Evolutionary conservation across 2,113 vertebrate species (phyloP), one percentile per base, ranked within the genome.

Genomic region (Amphiprion percula): DNA sequence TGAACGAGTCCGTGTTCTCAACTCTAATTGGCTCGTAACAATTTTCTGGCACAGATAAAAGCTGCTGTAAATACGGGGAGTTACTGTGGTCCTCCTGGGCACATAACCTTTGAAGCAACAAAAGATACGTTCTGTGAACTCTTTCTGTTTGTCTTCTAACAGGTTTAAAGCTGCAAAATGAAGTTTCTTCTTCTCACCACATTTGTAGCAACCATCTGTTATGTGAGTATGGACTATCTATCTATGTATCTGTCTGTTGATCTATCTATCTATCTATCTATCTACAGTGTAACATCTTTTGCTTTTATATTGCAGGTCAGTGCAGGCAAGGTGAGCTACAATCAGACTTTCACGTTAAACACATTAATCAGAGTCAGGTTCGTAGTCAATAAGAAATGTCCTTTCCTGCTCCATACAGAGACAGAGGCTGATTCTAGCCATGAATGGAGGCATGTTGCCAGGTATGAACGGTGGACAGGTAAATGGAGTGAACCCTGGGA

Each of bases 301-400:
- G 84, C 5, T 82, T 80, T 46, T 50, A 74, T 23, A 9, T 37
- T 87, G 15, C 78, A 94, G 93, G 91, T 83, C 75, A 88, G 58
- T 55, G 90, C 80, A 52, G 90, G 84, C 28, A 93, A 93, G 89
- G 93, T 94, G 87, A 89, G 86, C 2, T 23, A 16, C 9, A 68
- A 12, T 24, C 2, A 46, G 11, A 30, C 5, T 12, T 21, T 53
- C 50, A 11, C 58, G 26, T 2, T 28, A 21, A 47, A 0, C 28
- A 30, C 19, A 46, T 11, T 39, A 41, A 41, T 68, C 0, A 0
- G 70, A 50, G 75, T 46, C 1, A 52, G 1, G 16, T 16, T 16
- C 4, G 50, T 8, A n/a, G 8, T 66, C 26, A 41, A 41, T 10
- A 53, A 63, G 11, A 9, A 24, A 71, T 2, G 3, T 1, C 3